Percentiles rank a stretch among this genome's conserved stretches.
phyloP scores from a whole-genome alignment of 2,888 invertebrate species.

The Drosophila atripex region DNA sequence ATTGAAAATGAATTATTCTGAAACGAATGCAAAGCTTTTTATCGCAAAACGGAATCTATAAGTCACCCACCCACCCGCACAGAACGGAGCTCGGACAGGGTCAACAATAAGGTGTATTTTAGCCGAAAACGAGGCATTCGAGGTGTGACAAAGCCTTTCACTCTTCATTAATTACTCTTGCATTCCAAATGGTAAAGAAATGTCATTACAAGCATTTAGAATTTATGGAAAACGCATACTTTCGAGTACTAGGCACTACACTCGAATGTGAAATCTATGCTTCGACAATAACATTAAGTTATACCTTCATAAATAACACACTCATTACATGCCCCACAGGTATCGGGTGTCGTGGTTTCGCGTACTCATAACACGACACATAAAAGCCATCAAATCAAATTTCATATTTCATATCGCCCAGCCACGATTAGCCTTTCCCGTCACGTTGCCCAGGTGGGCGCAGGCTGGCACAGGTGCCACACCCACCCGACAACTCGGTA shows the following conservation, averaged over 20 bases:
- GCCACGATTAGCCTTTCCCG: slow-evolving; percentile 38
- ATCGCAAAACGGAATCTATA: slow-evolving; percentile 75
- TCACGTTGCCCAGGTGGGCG: slow-evolving; percentile 54
- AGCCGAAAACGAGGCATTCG: not conserved
- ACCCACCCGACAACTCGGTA: slow-evolving; percentile 2
- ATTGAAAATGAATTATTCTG: slow-evolving; percentile 70
- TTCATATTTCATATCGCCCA: slow-evolving; percentile 71
- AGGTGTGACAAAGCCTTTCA: not conserved
- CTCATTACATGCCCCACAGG: slow-evolving; percentile 63
- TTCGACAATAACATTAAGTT: slow-evolving; percentile 39
- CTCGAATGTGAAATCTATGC: slow-evolving; percentile 8
- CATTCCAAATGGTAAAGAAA: slow-evolving; percentile 2
- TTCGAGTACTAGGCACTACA: slow-evolving; percentile 3
- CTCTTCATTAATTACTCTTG: not conserved
- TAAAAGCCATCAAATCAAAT: slow-evolving; percentile 64
- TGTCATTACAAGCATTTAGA: slow-evolving; percentile 17
- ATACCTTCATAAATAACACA: slow-evolving; percentile 58
- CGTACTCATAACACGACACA: slow-evolving; percentile 68
- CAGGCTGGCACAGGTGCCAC: slow-evolving; percentile 35
- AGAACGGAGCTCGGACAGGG: slow-evolving; percentile 5
- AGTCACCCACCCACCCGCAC: slow-evolving; percentile 46
- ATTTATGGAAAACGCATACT: slow-evolving; percentile 19
- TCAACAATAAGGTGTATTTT: not conserved
- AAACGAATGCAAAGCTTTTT: slow-evolving; percentile 70
- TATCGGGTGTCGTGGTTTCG: slow-evolving; percentile 62